A percentile compares a stretch with the other conserved stretches of the same genome.
Conservation (phyloP, 2,113 vertebrate species). For the Hepsetus odoe region DNA sequence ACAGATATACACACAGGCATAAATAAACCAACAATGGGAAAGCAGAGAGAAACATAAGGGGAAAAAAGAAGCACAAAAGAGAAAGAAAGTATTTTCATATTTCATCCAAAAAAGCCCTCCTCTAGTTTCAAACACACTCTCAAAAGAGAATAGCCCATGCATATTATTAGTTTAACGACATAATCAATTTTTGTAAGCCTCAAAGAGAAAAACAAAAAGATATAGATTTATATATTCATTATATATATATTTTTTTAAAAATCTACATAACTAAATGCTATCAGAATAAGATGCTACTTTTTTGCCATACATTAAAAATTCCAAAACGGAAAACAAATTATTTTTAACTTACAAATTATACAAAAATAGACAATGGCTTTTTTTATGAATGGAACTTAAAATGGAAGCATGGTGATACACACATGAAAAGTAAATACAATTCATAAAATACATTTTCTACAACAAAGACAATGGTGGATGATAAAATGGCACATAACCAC, state of each 20-base stretch:
- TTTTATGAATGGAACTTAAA: constrained; percentile 74
- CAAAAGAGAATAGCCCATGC: constrained; percentile 85
- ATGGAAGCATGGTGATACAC: constrained; percentile 83
- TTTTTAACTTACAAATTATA: constrained; percentile 91
- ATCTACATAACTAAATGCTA: constrained; percentile 87
- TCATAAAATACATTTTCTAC: constrained; percentile 74
- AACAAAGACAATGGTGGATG: constrained; percentile 79
- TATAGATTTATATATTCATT: constrained; percentile 60
- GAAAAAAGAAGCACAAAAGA: constrained; percentile 73
- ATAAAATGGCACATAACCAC: constrained; percentile 75
- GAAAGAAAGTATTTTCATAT: constrained; percentile 89
- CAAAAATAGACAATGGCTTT: constrained; percentile 91
- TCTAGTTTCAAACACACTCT: constrained; percentile 85
- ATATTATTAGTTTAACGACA: constrained; percentile 86
- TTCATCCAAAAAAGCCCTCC: constrained; percentile 80
- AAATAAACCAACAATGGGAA: constrained; percentile 61
- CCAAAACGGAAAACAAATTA: constrained; percentile 52
- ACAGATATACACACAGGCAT: constrained; percentile 86
- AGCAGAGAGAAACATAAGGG: constrained; percentile 64
- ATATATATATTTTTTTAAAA: constrained; percentile 56
- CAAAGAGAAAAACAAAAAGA: constrained; percentile 48
- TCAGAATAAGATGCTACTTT: constrained; percentile 85
- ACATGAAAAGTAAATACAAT: constrained; percentile 27
- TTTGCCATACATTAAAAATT: constrained; percentile 83
- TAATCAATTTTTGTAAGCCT: constrained; percentile 81